These are phyloP conservation scores for Caenorhabditis parvicauda DNA, from an alignment of 2,888 invertebrate genomes.

Conservation along the genomic window DNA sequence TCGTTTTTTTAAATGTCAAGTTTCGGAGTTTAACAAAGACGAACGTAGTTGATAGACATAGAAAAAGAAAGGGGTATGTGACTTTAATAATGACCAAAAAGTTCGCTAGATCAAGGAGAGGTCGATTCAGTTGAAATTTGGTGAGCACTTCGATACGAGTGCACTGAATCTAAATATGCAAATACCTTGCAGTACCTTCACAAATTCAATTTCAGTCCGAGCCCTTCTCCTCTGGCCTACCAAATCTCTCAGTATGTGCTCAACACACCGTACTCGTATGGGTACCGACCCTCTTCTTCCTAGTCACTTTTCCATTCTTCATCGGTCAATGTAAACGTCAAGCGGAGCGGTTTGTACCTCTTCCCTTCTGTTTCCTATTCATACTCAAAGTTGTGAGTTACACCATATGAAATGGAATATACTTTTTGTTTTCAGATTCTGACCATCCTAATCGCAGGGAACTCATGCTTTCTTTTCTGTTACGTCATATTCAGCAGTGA, in stretches of 20 bases:
- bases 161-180: too few species aligned
- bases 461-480: conserved; percentile 22
- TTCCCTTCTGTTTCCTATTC: conserved; percentile 19
- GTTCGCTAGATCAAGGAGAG: too few species aligned
- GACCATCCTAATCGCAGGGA: conserved; percentile 10
- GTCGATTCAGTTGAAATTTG: too few species aligned
- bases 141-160: too few species aligned
- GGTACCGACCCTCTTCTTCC: conserved; percentile 42
- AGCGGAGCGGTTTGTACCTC: conserved; percentile 10
- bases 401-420: not conserved
- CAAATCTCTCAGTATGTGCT: conserved; percentile 50
- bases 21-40: too few species aligned
- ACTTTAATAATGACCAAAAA: too few species aligned
- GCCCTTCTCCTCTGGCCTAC: conserved; percentile 36
- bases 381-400: conserved; percentile 16
- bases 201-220: conserved; percentile 8
- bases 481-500: conserved; percentile 20
- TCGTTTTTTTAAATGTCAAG: too few species aligned
- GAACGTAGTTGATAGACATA: too few species aligned
- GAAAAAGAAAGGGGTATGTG: too few species aligned
- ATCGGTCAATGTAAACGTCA: conserved; percentile 22
- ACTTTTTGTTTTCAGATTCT: conserved; percentile 5
- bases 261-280: conserved; percentile 58
- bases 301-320: conserved; percentile 36
- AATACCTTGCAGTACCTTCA: not conserved